Base-by-base conservation (phyloP, 2,888 invertebrate genomes). In the Lithophane socia region DNA sequence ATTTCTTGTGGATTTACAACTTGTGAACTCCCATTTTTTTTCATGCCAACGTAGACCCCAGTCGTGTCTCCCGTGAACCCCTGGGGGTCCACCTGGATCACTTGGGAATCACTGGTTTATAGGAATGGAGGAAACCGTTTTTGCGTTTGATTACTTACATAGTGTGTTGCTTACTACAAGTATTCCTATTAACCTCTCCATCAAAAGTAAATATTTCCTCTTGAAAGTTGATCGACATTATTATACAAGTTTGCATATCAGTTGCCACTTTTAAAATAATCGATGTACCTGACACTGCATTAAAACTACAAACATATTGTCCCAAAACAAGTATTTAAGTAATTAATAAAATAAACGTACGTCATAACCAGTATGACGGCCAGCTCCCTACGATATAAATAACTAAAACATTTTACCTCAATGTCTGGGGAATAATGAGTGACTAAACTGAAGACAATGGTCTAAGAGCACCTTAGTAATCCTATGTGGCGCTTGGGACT, bases 371-470 rank as follows among this genome's bases (percentile, higher is more conserved):
- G 9, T 29, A 37, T 47, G 44, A 56, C 21, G 29, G 70, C 42
- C n/a, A 56, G 56, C 9, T 58, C 52, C 7, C 42, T 37, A 54
- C 29, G 29, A 5, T 12, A 56, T 44, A 66, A 73, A 80, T 63
- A 64, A 52, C 49, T 81, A 24, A 54, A 79, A 64, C 21, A 37
- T 64, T 44, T 21, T 63, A 63, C 63, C 8, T 37, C 37, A 72
- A 73, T 66, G 52, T 18, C 71, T 13, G 16, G 58, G 21, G 37
- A 79, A 71, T 79, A 77, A 82, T 82, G 67, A 82, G 37, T 68
- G 75, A n/a, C 71, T 29, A 72, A 71, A 58, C 60, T 44, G 61
- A n/a, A 71, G 65, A 79, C 85, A 81, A 81, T 76, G 44, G 79
- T 63, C 44, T 54, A 58, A n/a, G 56, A 64, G 63, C 29, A 58